Base-by-base conservation (phyloP, 2,797 vertebrate genomes). In the Gallinago stenura region DNA sequence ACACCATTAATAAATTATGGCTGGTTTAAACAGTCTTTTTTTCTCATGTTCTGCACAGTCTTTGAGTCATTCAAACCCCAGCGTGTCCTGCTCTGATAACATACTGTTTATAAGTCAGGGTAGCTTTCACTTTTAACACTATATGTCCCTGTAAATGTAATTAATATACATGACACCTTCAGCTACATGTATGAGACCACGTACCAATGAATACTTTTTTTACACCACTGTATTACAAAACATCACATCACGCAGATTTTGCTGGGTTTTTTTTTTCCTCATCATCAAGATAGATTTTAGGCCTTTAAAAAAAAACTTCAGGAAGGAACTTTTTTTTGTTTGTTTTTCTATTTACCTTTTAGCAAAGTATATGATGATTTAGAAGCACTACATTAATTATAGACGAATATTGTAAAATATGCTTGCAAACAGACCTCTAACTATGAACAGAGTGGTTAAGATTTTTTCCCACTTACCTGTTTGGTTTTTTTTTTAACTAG, bases 351-450 rank as follows among this genome's bases (percentile, higher is more conserved):
- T 46, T 46, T 46, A 88, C 53, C 64, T 70, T 62, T 89, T 85
- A 88, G 46, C 17, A 48, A 93, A 93, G 84, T 81, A 61, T 39
- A 87, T 53, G 69, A 78, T 51, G 76, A 58, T 87, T 90, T 78
- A 95, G 78, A 95, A 95, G 35, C 92, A 65, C 37, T 43, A 35
- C 37, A 85, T 96, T 97, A 97, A 95, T 95, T 96, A 95, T 7
- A 79, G 50, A 22, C 85, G 95, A 96, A 91, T 37, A 72, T 85
- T 37, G 21, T 76, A 89, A 95, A 97, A 91, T 90, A 61, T 48
- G 60, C 75, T 87, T 84, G 70, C 51, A 58, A 58, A 62, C 21
- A 78, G 62, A 95, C 65, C 94, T 69, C 82, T 95, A 96, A 85
- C 95, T 93, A 92, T 50, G 64, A 94, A 91, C 95, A 93, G 73